Base-by-base conservation (phyloP, 2,113 vertebrate species). In the Gyps fulvus region DNA sequence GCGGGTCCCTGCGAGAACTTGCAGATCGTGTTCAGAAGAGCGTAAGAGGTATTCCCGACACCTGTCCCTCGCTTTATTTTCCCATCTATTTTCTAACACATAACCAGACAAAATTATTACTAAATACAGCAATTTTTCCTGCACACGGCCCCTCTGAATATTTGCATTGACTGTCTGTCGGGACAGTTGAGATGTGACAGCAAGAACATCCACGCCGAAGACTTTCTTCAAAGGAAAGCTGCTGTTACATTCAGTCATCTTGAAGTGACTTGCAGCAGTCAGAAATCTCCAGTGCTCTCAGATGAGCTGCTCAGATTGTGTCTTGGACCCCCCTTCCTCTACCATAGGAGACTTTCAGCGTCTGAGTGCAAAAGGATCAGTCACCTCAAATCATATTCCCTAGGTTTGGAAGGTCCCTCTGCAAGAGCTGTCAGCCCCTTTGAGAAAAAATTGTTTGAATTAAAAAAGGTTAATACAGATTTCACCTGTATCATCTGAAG, bases 101-200 rank as follows among this genome's bases (percentile, higher is more conserved):
- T 14, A 63, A 38, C 3, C 29, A 50, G 38, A 31, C 15, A 45
- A 63, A 78, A 52, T 14, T 6, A 29, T 40, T 45, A 74, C 32
- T 49, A 40, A 71, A 73, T 22, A 11, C 26, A 59, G 25, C 3
- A 6, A 1, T 21, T 49, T 74, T 69, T 9, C n/a, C 29, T 49
- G 66, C 47, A 38, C 0, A 0, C 17, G 31, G 22, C 14, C 38
- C 23, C 13, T 18, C 25, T 59, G 42, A 76, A 36, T 76, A 72
- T 38, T 38, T 47, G 34, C 38, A 45, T 5, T 13, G 27, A 26
- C 34, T 26, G 16, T 34, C 36, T 52, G 50, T 18, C 19, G 21
- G 38, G 26, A 20, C 43, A 34, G 31, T 17, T 50, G 57, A 62
- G 22, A 29, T 13, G 16, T 4, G n/a, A 59, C 27, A 70, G 22